Evolutionary conservation across 2,888 invertebrate genomes (phyloP), one percentile per base, ranked within the genome.

Genomic region (Perizoma flavofasciatum): DNA sequence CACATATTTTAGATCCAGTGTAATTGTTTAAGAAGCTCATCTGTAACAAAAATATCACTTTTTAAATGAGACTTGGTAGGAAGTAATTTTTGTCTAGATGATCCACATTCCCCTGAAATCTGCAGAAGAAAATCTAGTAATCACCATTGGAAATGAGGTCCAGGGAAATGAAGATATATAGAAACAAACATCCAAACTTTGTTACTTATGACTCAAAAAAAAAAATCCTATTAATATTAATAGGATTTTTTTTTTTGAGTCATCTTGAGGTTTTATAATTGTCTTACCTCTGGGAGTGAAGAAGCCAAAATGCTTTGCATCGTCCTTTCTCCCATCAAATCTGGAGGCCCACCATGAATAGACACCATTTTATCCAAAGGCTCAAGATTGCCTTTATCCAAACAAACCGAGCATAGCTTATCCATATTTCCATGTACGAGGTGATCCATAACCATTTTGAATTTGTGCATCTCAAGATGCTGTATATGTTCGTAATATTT

Each of bases 401-500:
- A 71, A 59, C 91, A 92, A 6, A 91, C 66, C 0, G 82, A 65
- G 71, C 91, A 92, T 3, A 91, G 57, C 35, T 71, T 72, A 57
- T 88, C 77, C 66, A 82, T 83, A 58, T 81, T 83, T 43, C 75
- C 75, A 11, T 83, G 75, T 33, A 90, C 61, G 4, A 91, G 61
- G 73, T 84, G 79, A 32, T 84, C 71, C 63, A 91, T 72, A 0
- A 84, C 68, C 9, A 57, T 76, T 66, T 84, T 83, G 58, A 92
- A 92, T 53, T 85, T 87, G 67, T 92, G 91, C 62, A 89, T 92
- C 47, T 91, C 91, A 11, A 87, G 67, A 68, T 92, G 91, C 41
- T 84, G 84, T 32, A 89, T 71, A 68, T 87, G 85, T 22, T 73
- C 51, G 3, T 73, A 70, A 7, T 82, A 78, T 47, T 72, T 73